Percentiles rank a stretch among this genome's conserved stretches.
These are phyloP conservation scores for Saiga tatarica DNA, from an alignment of 2,113 vertebrate species.

Conservation along the genomic window DNA sequence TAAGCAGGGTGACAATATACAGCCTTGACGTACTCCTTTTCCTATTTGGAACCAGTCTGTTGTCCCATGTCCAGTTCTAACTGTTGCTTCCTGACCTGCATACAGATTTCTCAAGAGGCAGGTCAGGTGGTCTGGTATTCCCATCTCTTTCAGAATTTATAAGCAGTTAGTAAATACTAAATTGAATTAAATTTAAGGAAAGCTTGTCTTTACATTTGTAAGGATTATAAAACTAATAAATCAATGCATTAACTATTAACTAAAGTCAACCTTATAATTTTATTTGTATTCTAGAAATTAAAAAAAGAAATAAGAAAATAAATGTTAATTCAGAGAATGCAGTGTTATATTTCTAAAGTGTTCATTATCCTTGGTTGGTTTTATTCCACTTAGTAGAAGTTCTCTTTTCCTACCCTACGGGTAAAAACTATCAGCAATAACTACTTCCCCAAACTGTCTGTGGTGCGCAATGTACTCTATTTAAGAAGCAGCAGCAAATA, in stretches of 20 bases:
- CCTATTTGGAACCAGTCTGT: too few species aligned
- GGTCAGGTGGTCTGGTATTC: too few species aligned
- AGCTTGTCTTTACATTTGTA: neutral
- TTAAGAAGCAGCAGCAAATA: neutral
- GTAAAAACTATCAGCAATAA: neutral
- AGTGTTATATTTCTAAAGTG: neutral
- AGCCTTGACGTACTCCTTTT: too few species aligned
- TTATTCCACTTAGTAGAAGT: neutral
- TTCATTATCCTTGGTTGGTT: neutral
- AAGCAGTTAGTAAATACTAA: neutral
- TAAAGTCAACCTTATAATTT: neutral
- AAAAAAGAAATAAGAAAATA: slow-evolving; percentile 10
- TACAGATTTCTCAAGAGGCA: too few species aligned
- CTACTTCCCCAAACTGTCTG: neutral
- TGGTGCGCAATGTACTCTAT: neutral
- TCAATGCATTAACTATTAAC: neutral
- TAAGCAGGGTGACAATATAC: too few species aligned
- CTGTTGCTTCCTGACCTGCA: too few species aligned
- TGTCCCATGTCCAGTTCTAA: too few species aligned
- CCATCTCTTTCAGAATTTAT: neutral
- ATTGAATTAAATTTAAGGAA: slow-evolving; percentile 9
- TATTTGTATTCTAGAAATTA: slow-evolving; percentile 34
- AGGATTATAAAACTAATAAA: slow-evolving; percentile 31
- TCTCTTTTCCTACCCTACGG: neutral
- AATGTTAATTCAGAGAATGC: neutral